phyloP scores from a whole-genome alignment of 1,140 invertebrate genomes.

The Drosophila aff. region DNA sequence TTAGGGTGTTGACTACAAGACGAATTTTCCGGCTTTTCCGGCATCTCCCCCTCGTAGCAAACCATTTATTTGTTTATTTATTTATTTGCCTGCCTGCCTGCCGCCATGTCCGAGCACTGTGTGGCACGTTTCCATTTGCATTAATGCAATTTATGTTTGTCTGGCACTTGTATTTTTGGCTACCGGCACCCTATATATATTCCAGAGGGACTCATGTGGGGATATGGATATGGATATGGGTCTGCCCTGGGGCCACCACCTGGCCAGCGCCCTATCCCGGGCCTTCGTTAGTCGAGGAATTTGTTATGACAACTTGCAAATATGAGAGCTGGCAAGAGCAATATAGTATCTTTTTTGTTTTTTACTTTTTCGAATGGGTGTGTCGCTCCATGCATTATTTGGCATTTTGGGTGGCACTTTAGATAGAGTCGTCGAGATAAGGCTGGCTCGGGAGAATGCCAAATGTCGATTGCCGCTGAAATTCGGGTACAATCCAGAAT shows the following conservation, averaged over 20 bases:
- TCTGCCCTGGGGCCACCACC: conserved; percentile 53
- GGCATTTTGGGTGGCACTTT: conserved; percentile 69
- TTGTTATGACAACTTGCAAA: conserved; percentile 70
- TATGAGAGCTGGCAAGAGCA: conserved; percentile 28
- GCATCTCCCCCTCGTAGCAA: conserved; percentile 3
- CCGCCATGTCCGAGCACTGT: conserved; percentile 10
- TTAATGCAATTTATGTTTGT: conserved; percentile 69
- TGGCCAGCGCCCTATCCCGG: conserved; percentile 44
- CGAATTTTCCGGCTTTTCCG: conserved; percentile 40
- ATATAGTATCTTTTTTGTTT: conserved; percentile 17
- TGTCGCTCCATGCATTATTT: conserved; percentile 58
- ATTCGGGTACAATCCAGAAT: conserved; percentile 22
- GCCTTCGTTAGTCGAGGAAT: conserved; percentile 69
- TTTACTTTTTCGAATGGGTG: conserved; percentile 53
- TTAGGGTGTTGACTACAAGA: conserved; percentile 21
- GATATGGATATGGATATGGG: conserved; percentile 28
- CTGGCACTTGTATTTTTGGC: conserved; percentile 65
- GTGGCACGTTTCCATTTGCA: conserved; percentile 53
- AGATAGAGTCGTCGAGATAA: conserved; percentile 67
- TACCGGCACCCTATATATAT: conserved; percentile 51
- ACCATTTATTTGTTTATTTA: conserved; percentile 29
- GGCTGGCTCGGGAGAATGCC: conserved; percentile 58
- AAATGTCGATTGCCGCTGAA: conserved; percentile 33
- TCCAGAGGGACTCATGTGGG: not conserved
- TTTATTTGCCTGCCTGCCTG: conserved; percentile 30